Evolutionary conservation across 2,888 invertebrate species (phyloP).

Genomic region (Melanchra persicariae): DNA sequence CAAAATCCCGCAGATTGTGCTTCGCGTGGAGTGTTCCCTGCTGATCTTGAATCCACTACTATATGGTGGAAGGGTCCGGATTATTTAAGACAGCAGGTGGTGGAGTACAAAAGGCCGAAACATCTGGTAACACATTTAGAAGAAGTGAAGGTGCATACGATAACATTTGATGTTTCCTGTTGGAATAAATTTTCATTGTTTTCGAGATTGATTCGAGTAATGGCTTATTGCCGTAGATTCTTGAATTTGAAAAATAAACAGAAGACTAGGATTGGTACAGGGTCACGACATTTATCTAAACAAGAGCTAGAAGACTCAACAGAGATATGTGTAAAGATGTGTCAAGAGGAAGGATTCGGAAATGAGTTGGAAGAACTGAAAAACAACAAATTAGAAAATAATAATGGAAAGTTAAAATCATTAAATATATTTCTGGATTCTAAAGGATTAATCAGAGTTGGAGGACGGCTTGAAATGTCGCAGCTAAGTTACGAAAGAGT

Average conservation of each 20-base stretch:
- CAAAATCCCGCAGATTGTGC: slow-evolving; percentile 16
- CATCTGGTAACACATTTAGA: not conserved
- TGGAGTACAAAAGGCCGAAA: not conserved
- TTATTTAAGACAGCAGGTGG: not conserved
- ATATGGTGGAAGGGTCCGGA: slow-evolving; percentile 1
- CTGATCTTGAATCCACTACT: not conserved
- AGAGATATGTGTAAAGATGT: too few species aligned
- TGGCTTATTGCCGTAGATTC: not conserved
- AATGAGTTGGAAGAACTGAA: too few species aligned
- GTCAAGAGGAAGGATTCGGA: too few species aligned
- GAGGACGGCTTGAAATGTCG: too few species aligned
- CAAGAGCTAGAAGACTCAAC: too few species aligned
- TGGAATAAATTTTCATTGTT: slow-evolving; percentile 19
- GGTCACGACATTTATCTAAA: too few species aligned
- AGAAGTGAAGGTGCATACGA: slow-evolving; percentile 5
- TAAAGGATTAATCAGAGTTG: too few species aligned
- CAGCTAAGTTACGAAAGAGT: too few species aligned
- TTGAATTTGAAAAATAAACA: not conserved
- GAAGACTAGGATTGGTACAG: not conserved
- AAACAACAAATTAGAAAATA: too few species aligned
- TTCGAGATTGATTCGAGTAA: not conserved
- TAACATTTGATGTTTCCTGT: slow-evolving; percentile 20
- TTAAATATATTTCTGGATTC: too few species aligned
- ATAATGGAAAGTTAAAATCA: too few species aligned
- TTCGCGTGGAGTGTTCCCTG: not conserved